Conservation (phyloP, 2,113 vertebrate genomes). For the Meles meles region DNA sequence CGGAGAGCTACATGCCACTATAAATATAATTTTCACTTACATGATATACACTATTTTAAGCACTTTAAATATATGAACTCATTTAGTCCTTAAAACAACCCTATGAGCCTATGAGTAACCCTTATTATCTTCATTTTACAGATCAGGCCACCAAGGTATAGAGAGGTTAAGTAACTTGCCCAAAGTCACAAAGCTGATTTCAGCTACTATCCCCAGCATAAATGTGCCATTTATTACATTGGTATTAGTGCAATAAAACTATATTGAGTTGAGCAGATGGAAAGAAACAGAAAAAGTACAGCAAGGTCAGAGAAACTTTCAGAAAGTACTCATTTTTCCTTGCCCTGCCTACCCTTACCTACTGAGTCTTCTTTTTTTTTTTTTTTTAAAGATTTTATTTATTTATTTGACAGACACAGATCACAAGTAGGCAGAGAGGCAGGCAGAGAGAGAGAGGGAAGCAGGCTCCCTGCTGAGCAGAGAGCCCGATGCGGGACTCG, state of each 20-base stretch:
- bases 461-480: too few relatives aligned
- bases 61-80: slow-evolving; percentile 26
- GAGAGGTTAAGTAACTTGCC: background rate
- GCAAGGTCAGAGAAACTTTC: background rate
- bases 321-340: background rate
- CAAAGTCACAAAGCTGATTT: background rate
- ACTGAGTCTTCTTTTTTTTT: background rate
- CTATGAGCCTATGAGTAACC: background rate
- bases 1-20: background rate
- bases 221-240: background rate
- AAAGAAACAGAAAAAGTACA: background rate
- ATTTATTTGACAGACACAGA: too few relatives aligned
- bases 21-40: background rate
- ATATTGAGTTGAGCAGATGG: background rate
- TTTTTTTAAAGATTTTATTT: too few relatives aligned
- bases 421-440: too few relatives aligned
- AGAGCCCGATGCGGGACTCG: too few relatives aligned
- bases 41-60: background rate
- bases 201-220: background rate
- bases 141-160: slow-evolving; percentile 6
- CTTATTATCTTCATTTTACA: slow-evolving; percentile 15
- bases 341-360: background rate
- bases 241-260: background rate
- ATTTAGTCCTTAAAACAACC: background rate
- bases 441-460: too few relatives aligned